A percentile compares a stretch with the other conserved stretches of the same genome.
Conservation (phyloP, 2,888 invertebrate species). For the Heliconius erato region DNA sequence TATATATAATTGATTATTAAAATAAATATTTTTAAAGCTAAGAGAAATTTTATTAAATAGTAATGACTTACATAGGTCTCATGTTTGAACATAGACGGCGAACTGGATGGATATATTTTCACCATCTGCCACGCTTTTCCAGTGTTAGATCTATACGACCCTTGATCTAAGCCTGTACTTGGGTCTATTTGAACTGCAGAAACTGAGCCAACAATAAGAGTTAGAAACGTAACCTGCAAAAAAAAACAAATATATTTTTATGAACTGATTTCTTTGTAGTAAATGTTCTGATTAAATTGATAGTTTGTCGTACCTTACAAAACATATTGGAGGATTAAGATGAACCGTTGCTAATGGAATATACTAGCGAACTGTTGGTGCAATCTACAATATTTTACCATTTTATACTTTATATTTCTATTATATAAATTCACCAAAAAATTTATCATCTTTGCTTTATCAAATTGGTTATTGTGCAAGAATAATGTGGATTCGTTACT, state of each 20-base stretch:
- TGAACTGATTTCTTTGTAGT: not conserved
- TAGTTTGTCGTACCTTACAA: constrained; percentile 65
- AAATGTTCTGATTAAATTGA: not conserved
- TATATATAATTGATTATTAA: not conserved
- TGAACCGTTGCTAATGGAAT: constrained; percentile 75
- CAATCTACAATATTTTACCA: constrained; percentile 67
- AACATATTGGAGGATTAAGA: constrained; percentile 69
- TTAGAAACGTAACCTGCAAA: constrained; percentile 69
- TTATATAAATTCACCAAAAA: constrained; percentile 78
- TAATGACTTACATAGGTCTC: constrained; percentile 71
- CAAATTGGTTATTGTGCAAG: constrained; percentile 54
- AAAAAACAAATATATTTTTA: constrained; percentile 8
- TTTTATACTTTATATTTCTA: constrained; percentile 81
- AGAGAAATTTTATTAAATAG: not conserved
- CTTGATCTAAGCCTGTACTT: constrained; percentile 54
- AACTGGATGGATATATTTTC: constrained; percentile 70
- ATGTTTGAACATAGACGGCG: constrained; percentile 64
- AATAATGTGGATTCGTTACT: constrained; percentile 62
- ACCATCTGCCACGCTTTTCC: constrained; percentile 70
- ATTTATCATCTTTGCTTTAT: constrained; percentile 61
- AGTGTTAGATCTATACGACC: constrained; percentile 49
- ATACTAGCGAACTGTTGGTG: constrained; percentile 77
- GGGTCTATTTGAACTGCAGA: constrained; percentile 70
- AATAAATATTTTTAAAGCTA: not conserved
- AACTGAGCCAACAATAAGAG: constrained; percentile 65